Base-by-base conservation (phyloP, 2,797 vertebrate species). In the Malurus leucopterus region DNA sequence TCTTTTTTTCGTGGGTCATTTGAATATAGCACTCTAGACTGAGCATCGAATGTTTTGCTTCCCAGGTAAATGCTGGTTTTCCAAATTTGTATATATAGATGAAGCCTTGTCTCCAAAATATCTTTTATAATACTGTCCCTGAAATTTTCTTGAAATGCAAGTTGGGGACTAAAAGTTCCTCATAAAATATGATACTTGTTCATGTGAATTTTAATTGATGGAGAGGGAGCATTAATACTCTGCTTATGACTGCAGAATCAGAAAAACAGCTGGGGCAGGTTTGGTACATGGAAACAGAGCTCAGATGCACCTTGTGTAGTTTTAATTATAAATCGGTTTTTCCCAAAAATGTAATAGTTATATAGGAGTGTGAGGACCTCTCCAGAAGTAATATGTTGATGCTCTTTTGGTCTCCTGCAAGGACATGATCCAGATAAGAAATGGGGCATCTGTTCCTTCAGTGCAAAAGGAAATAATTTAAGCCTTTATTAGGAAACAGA, bases 401-500 rank as follows among this genome's bases (percentile, higher is more conserved):
- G 43, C 2, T 71, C 30, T 76, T 88, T 88, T 10, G 1, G 24
- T 80, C 58, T 91, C 41, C 34, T 73, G 23, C 2, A 69, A 83
- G 55, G 57, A 75, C 40, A 51, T 30, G 23, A 84, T 79, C 23
- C 0, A 2, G 51, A 88, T 83, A 85, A 92, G 41, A 79, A 80
- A 65, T 22, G 15, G 19, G n/a, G 4, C 34, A 82, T 90, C 72
- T 80, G 6, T 82, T 91, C 74, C 69, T 82, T 86, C 69, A 68
- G 59, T 87, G n/a, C 3, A 32, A 80, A 90, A 57, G 21, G 19
- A 90, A 88, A 84, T 59, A 1, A 77, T 69, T 68, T 71, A 70
- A 88, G 58, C 26, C 8, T 86, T 90, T 92, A 65, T 85, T 74
- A 90, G 65, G 72, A 91, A 74, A 83, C 20, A 81, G 64, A 90